These are phyloP conservation scores for Augiades crinisus DNA, from an alignment of 2,888 invertebrate species.

Conservation along the genomic window DNA sequence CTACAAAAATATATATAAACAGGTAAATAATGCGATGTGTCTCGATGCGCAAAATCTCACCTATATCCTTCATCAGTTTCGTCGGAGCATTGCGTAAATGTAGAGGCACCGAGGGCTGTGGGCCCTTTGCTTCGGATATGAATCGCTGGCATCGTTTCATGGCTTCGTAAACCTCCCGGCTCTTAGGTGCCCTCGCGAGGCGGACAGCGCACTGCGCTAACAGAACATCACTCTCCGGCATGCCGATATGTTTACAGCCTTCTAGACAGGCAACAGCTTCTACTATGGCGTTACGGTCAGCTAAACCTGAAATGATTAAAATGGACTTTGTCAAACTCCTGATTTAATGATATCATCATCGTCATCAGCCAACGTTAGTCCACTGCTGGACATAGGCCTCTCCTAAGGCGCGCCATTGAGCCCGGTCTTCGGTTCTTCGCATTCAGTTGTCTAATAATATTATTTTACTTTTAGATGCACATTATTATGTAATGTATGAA, in stretches of 20 bases:
- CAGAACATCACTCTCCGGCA: slow-evolving; percentile 90
- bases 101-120: slow-evolving; percentile 87
- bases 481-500: no score
- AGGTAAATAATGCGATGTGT: no score
- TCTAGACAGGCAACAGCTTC: slow-evolving; percentile 88
- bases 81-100: slow-evolving; percentile 92
- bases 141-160: slow-evolving; percentile 82
- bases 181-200: slow-evolving; percentile 89
- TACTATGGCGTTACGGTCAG: slow-evolving; percentile 83
- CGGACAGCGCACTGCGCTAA: slow-evolving; percentile 90
- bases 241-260: slow-evolving; percentile 89
- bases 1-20: no score
- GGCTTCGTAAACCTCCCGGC: slow-evolving; percentile 82
- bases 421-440: no score
- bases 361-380: no score
- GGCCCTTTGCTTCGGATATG: slow-evolving; percentile 83
- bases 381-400: no score
- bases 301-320: slow-evolving; percentile 76
- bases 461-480: no score
- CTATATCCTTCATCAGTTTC: slow-evolving; percentile 87
- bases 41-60: no score
- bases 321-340: no score
- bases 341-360: no score
- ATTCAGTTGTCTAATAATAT: no score
- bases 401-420: no score